These are phyloP conservation scores for Patagioenas fasciata DNA, from an alignment of 2,113 vertebrate genomes.

Conservation along the genomic window DNA sequence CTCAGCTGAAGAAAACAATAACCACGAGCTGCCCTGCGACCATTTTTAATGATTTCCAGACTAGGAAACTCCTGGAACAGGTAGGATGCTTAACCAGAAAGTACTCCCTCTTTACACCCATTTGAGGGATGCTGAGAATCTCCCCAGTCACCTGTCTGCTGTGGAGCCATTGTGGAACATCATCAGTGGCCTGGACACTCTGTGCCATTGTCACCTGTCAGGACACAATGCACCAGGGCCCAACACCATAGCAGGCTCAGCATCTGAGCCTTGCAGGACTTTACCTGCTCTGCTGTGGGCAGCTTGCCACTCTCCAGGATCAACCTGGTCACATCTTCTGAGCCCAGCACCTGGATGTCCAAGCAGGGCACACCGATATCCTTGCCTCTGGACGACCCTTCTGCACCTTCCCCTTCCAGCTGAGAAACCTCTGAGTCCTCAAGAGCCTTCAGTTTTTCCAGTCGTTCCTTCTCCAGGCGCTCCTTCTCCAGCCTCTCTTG, in stretches of 20 bases:
- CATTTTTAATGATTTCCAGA: not conserved
- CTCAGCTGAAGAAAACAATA: not conserved
- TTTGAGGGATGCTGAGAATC: not conserved
- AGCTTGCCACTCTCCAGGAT: constrained; percentile 70
- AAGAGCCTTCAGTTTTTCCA: constrained; percentile 49
- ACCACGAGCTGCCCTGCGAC: not conserved
- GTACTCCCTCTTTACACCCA: not conserved
- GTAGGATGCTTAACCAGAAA: not conserved
- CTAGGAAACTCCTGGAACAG: not conserved
- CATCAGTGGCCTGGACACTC: not conserved
- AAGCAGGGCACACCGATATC: constrained; percentile 74
- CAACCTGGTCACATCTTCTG: constrained; percentile 1
- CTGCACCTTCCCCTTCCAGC: not conserved
- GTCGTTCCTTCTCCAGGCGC: constrained; percentile 27
- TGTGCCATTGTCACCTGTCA: not conserved
- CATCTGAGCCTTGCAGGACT: not conserved
- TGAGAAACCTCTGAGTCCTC: constrained; percentile 28
- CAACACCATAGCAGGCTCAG: not conserved
- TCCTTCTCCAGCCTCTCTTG: constrained; percentile 60
- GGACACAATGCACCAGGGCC: not conserved
- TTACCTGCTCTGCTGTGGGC: constrained; percentile 79
- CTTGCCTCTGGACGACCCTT: not conserved
- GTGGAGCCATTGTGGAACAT: not conserved
- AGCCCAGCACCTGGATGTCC: constrained; percentile 64
- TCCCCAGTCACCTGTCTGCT: not conserved